These are phyloP conservation scores for Halichoeres trimaculatus DNA, from an alignment of 2,113 vertebrate species.

Conservation along the genomic window DNA sequence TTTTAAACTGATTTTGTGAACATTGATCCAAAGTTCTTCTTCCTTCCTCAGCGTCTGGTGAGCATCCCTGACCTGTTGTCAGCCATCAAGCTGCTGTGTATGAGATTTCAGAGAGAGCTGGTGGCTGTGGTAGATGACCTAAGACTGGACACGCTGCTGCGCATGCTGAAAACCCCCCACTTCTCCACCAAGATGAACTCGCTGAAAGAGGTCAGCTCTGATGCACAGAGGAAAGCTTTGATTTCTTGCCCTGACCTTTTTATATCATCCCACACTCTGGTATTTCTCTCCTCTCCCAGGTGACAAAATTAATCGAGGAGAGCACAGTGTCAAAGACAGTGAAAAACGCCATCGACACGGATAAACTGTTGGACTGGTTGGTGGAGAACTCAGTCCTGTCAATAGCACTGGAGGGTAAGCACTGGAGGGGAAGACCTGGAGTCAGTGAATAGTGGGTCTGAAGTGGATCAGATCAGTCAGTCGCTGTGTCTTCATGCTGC, in stretches of 20 bases:
- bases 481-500: conserved; percentile 12
- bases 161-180: conserved; percentile 98
- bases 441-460: too few species aligned
- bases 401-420: conserved; percentile 95
- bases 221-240: too few species aligned
- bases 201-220: conserved; percentile 91
- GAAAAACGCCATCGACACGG: conserved; percentile 98
- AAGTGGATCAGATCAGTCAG: too few species aligned
- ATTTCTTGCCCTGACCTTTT: neutral
- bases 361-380: conserved; percentile 95
- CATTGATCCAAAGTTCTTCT: neutral
- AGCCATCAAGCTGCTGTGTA: conserved; percentile 97
- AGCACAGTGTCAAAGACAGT: conserved; percentile 98
- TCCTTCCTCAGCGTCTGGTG: conserved; percentile 87
- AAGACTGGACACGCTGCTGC: conserved; percentile 93
- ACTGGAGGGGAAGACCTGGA: conserved; percentile 16
- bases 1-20: too few species aligned
- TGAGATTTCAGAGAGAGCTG: conserved; percentile 96
- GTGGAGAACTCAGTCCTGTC: conserved; percentile 98
- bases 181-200: conserved; percentile 99
- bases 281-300: conserved; percentile 80
- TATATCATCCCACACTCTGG: neutral
- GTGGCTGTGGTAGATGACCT: conserved; percentile 94
- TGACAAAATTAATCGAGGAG: conserved; percentile 98
- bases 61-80: conserved; percentile 97